phyloP scores from a whole-genome alignment of 1,140 invertebrate species.

The Sitodiplosis mosellana region DNA sequence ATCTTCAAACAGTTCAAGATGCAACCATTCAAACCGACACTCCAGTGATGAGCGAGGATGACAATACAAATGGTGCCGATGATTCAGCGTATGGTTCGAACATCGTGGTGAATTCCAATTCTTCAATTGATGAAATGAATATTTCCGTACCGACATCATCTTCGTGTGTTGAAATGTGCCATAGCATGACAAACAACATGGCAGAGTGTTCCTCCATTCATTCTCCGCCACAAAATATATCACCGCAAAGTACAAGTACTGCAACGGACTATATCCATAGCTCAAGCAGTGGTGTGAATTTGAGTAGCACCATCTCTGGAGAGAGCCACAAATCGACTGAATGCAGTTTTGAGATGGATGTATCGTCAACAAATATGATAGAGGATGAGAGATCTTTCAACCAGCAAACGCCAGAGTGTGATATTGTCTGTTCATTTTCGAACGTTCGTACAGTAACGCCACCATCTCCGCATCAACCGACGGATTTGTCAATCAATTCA shows the following conservation, averaged over 20 bases:
- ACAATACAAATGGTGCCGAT: constrained; percentile 6
- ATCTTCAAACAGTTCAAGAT: constrained; percentile 41
- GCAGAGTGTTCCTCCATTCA: neutral
- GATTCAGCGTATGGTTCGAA: neutral
- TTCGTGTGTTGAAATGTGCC: constrained; percentile 6
- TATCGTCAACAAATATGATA: neutral
- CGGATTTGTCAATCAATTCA: neutral
- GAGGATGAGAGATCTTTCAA: neutral
- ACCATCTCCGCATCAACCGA: neutral
- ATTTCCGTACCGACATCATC: neutral
- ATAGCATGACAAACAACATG: constrained; percentile 5
- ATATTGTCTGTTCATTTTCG: neutral
- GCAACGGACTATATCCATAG: no score
- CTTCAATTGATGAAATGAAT: neutral
- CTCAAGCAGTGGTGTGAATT: no score
- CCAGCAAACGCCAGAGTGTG: neutral
- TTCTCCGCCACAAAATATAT: neutral
- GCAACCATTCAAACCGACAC: constrained; percentile 64
- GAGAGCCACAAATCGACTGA: neutral
- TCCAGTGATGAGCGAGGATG: constrained; percentile 27
- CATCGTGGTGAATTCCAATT: neutral
- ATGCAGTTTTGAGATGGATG: neutral
- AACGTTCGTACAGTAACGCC: neutral
- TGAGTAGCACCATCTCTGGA: no score
- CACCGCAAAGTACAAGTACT: neutral